Percentiles rank a stretch among this genome's conserved stretches.
These are phyloP conservation scores for Luffia ferchaultella DNA, from an alignment of 2,888 invertebrate species.

Conservation along the genomic window DNA sequence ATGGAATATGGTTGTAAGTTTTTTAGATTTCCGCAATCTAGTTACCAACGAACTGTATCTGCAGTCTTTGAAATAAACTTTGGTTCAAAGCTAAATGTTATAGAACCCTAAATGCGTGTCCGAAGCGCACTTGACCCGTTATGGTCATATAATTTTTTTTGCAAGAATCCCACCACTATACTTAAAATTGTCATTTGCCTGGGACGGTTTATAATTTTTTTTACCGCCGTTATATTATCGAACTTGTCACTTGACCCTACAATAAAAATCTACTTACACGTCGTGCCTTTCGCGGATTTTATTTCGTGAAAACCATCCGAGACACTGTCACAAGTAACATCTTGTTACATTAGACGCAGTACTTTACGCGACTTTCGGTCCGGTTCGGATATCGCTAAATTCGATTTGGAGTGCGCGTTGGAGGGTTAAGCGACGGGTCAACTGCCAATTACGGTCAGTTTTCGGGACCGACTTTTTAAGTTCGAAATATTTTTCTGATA, in stretches of 20 bases:
- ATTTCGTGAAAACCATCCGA: background rate
- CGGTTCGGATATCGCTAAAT: constrained; percentile 16
- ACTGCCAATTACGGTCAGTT: background rate
- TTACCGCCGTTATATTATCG: too few species aligned
- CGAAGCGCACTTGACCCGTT: too few species aligned
- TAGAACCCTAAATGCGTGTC: too few species aligned
- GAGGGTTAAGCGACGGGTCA: constrained; percentile 2
- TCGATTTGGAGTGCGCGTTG: constrained; percentile 17
- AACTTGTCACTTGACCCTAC: too few species aligned
- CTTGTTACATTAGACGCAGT: constrained; percentile 9
- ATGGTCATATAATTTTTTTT: too few species aligned
- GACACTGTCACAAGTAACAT: constrained; percentile 6
- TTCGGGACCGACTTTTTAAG: background rate
- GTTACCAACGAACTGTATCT: too few species aligned
- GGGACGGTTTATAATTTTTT: background rate
- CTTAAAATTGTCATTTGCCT: background rate
- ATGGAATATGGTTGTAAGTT: too few species aligned
- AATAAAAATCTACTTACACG: background rate
- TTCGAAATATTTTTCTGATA: too few species aligned
- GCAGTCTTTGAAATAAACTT: too few species aligned
- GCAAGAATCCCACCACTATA: too few species aligned
- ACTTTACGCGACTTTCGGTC: constrained; percentile 5
- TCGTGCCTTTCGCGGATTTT: background rate
- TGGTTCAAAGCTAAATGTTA: too few species aligned
- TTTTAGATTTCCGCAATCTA: too few species aligned